Evolutionary conservation across 2,797 vertebrate genomes (phyloP).

Genomic region (Mastacembelus armatus): DNA sequence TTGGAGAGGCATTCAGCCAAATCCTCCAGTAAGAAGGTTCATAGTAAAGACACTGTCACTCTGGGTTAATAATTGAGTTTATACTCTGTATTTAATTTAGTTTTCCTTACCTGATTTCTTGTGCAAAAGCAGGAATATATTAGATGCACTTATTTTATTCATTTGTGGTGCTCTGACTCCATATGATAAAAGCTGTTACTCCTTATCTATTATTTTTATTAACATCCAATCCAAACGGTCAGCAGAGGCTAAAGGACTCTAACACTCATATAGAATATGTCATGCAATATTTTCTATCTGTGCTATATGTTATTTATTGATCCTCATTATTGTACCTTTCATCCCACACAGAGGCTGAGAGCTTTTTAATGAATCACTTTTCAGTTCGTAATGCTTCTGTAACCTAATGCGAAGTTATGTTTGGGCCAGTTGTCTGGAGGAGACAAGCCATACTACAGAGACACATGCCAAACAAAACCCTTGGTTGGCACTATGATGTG

Average conservation of each 20-base stretch:
- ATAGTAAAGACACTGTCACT: constrained; percentile 36
- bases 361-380: constrained; percentile 70
- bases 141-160: not conserved
- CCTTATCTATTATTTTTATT: constrained; percentile 6
- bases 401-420: constrained; percentile 74
- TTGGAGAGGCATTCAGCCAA: constrained; percentile 46
- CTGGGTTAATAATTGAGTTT: constrained; percentile 24
- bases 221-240: constrained; percentile 10
- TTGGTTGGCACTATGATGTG: constrained; percentile 77
- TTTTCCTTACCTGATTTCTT: not conserved
- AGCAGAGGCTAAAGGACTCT: constrained; percentile 4
- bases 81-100: constrained; percentile 18
- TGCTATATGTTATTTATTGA: constrained; percentile 41
- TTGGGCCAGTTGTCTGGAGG: constrained; percentile 74
- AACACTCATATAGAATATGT: not conserved
- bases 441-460: constrained; percentile 76
- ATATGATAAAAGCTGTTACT: constrained; percentile 5
- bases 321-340: constrained; percentile 39
- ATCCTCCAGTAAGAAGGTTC: constrained; percentile 40
- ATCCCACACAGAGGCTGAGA: constrained; percentile 31
- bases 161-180: not conserved
- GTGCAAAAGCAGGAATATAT: not conserved
- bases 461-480: constrained; percentile 83
- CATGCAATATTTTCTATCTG: constrained; percentile 32
- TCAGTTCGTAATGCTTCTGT: constrained; percentile 64